Conservation (phyloP, 2,888 invertebrate genomes). For the Phalangium opilio region DNA sequence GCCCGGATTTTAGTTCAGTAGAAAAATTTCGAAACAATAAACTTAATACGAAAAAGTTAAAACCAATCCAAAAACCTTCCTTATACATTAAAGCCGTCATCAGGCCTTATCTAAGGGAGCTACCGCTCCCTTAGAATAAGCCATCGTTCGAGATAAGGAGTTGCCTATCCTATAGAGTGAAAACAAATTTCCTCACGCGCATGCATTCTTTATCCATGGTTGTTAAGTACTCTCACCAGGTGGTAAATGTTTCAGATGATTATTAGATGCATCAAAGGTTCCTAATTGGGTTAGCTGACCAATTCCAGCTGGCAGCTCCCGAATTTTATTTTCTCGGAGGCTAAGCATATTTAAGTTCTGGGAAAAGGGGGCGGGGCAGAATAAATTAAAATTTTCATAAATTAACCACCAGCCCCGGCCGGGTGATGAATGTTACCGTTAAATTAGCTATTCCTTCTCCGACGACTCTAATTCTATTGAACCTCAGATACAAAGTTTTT, state of each 20-base stretch:
- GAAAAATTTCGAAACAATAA: too few species aligned
- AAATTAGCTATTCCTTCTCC: slow-evolving; percentile 79
- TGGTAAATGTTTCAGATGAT: slow-evolving; percentile 92
- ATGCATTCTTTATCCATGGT: too few species aligned
- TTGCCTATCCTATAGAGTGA: too few species aligned
- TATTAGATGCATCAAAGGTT: slow-evolving; percentile 95
- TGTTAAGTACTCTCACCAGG: slow-evolving; percentile 32
- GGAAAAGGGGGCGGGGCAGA: slow-evolving; percentile 7
- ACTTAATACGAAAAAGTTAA: too few species aligned
- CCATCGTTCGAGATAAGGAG: too few species aligned
- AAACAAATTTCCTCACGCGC: too few species aligned
- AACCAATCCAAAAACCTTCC: too few species aligned
- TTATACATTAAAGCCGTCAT: too few species aligned
- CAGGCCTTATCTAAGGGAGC: too few species aligned
- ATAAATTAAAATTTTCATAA: not conserved
- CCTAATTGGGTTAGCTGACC: slow-evolving; percentile 78
- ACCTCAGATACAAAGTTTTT: slow-evolving; percentile 87
- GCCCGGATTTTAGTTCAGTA: too few species aligned
- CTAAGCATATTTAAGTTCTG: slow-evolving; percentile 91
- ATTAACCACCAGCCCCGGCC: too few species aligned
- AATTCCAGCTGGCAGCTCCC: slow-evolving; percentile 76
- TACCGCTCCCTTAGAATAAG: too few species aligned
- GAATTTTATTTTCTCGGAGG: slow-evolving; percentile 94
- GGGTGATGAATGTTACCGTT: slow-evolving; percentile 36
- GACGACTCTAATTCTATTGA: slow-evolving; percentile 86